phyloP scores from a whole-genome alignment of 2,797 vertebrate genomes.

The Caiman crocodilus region DNA sequence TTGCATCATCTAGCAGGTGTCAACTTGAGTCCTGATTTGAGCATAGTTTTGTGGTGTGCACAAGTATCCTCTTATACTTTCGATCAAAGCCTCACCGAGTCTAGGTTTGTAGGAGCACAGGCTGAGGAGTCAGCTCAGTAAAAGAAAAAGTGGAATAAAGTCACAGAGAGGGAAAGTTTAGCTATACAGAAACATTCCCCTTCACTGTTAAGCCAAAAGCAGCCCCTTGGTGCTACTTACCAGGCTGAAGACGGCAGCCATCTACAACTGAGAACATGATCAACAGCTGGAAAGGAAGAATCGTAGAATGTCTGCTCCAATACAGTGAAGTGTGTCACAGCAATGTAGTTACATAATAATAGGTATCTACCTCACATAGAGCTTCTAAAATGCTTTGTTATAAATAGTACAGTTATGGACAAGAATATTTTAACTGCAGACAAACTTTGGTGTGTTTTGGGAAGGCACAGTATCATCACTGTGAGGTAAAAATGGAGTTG shows the following conservation, averaged over 20 bases:
- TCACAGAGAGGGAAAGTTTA: background rate
- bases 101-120: background rate
- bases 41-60: background rate
- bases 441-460: background rate
- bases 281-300: background rate
- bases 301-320: background rate
- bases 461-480: background rate
- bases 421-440: background rate
- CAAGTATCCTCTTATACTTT: fast-evolving
- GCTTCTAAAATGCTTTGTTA: background rate
- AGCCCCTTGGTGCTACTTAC: background rate
- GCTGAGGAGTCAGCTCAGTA: background rate
- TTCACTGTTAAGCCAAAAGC: background rate
- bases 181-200: background rate
- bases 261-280: fast-evolving
- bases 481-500: background rate
- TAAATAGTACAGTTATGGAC: background rate
- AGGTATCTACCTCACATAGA: background rate
- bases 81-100: background rate
- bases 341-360: no score
- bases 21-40: background rate
- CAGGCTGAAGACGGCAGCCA: background rate
- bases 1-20: background rate
- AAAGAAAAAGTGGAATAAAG: no score
- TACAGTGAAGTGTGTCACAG: background rate